These are phyloP conservation scores for Nemopilema nomurai DNA, from an alignment of 30 jellyfish, hydroid and myxozoan genomes.

Conservation along the genomic window DNA sequence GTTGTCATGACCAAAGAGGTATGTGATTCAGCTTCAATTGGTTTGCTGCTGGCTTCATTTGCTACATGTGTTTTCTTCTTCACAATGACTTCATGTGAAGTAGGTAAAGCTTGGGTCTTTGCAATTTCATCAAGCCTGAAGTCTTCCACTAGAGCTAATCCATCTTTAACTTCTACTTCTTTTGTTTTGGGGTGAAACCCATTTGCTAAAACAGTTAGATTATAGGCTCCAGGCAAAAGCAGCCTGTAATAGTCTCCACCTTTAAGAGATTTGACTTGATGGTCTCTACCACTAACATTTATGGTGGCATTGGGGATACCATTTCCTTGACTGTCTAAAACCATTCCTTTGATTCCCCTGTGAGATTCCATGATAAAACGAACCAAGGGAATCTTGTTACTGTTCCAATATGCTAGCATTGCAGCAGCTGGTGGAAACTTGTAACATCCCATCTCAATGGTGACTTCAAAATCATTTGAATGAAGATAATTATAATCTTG, in stretches of 20 bases:
- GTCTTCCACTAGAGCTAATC: constrained; percentile 69
- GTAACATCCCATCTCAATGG: constrained; percentile 98
- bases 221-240: constrained; percentile 91
- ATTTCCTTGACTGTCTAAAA: constrained; percentile 45
- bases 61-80: neutral
- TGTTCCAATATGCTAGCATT: constrained; percentile 92
- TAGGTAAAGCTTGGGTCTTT: neutral
- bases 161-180: constrained; percentile 70
- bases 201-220: constrained; percentile 61
- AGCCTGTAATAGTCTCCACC: constrained; percentile 98
- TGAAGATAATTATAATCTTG: constrained; percentile 94
- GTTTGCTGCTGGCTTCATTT: neutral
- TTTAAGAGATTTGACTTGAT: constrained; percentile 66
- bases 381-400: constrained; percentile 85
- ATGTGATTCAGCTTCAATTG: neutral
- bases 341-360: constrained; percentile 93
- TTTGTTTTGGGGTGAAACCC: constrained; percentile 70
- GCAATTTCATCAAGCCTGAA: constrained; percentile 46
- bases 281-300: constrained; percentile 76
- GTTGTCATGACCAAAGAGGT: neutral
- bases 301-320: constrained; percentile 77
- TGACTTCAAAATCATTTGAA: constrained; percentile 96
- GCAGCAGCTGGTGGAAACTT: constrained; percentile 94
- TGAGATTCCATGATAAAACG: constrained; percentile 86
- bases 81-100: neutral